Base-by-base conservation (phyloP, 2,113 vertebrate species). In the Arenaria interpres region DNA sequence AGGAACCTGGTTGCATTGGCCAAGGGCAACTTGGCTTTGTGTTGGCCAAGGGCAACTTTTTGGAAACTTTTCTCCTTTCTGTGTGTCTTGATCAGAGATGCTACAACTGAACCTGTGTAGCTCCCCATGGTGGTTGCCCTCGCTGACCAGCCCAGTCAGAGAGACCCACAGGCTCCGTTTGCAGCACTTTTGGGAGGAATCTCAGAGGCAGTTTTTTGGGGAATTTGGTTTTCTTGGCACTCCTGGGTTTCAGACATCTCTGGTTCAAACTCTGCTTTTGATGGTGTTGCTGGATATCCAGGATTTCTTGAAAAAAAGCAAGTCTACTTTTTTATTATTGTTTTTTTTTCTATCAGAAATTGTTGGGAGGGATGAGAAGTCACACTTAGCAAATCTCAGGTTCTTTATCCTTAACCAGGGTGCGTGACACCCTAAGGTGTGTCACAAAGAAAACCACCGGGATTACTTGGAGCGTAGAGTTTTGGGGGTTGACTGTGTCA, bases 191-290 rank as follows among this genome's bases (percentile, higher is more conserved):
- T 24, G 10, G 17, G 23, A 78, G n/a, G 46, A 80, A 63, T 62
- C 19, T 41, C 2, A 0, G 33, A 62, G 23, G 22, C 35, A 74
- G 1, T 11, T 32, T 11, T 43, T 8, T 10, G 0, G 1, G 30
- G 28, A 62, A 37, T 77, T 83, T 76, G 15, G 1, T 85, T 72
- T 82, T 13, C 35, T 5, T 39, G 48, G 10, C 21, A 17, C 17
- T 50, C 28, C 28, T 56, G 41, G 7, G 3, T 66, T 45, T 48
- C 5, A 8, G 45, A 57, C 8, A 35, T 9, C 30, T 68, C 37
- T 27, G 14, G 15, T 43, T 87, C 45, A 62, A 24, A 24, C 50
- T 88, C 23, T 83, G 21, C 1, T 73, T 86, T 86, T 83, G 27
- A 10, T 67, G 24, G 4, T 79, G 23, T 57, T 89, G 48, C 28